These are phyloP conservation scores for Musca vetustissima DNA, from an alignment of 1,140 invertebrate genomes.

Conservation along the genomic window DNA sequence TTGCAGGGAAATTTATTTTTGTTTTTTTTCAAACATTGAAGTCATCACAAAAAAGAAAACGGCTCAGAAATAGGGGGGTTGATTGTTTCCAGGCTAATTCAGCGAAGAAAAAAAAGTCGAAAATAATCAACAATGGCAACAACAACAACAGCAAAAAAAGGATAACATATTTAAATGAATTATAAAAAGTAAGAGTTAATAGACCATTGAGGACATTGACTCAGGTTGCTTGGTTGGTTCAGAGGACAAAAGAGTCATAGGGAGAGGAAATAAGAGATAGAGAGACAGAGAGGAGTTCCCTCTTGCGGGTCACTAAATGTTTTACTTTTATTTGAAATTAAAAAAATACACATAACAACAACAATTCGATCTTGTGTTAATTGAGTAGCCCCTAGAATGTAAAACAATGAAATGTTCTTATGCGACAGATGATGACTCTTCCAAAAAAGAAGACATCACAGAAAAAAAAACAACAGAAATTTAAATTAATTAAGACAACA, in stretches of 20 bases:
- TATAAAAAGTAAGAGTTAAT: slow-evolving; percentile 18
- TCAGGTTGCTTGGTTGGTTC: not conserved
- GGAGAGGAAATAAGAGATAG: not conserved
- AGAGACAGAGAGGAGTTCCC: not conserved
- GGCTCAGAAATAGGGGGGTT: too few relatives aligned
- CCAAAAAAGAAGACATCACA: slow-evolving; percentile 4
- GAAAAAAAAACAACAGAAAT: slow-evolving; percentile 23
- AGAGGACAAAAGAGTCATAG: not conserved
- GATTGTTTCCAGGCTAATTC: too few relatives aligned
- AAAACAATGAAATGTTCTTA: too few relatives aligned
- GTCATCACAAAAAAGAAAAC: too few relatives aligned
- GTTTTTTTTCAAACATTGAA: too few relatives aligned
- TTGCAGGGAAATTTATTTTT: not conserved
- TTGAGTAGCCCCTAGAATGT: too few relatives aligned
- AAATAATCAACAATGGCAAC: too few relatives aligned
- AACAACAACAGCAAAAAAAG: not conserved
- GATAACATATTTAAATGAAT: not conserved
- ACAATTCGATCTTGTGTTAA: too few relatives aligned
- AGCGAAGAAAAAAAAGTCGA: too few relatives aligned
- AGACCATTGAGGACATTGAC: slow-evolving; percentile 19
- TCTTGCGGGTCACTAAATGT: not conserved
- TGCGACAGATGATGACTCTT: not conserved
- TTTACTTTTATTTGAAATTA: too few relatives aligned
- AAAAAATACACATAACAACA: too few relatives aligned
- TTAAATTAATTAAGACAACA: slow-evolving; percentile 25